These are phyloP conservation scores for Pectinophora gossypiella DNA, from an alignment of 1,140 invertebrate species.

Conservation along the genomic window DNA sequence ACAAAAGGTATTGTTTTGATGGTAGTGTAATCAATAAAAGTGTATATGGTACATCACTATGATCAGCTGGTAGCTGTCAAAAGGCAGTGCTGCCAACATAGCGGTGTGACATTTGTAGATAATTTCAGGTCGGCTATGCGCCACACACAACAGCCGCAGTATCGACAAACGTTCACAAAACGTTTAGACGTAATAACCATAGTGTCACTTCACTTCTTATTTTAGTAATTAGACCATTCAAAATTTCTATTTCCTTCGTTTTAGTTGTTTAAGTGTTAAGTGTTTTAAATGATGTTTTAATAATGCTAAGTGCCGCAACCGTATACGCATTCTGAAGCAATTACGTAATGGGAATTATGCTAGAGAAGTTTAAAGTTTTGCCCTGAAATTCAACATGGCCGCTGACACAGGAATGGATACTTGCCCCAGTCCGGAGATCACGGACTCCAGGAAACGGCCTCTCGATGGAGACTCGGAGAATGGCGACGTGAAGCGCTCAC, in stretches of 20 bases:
- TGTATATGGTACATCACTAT: conserved; percentile 36
- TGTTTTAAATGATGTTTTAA: conserved; percentile 53
- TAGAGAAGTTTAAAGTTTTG: conserved; percentile 72
- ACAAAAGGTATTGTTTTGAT: no score
- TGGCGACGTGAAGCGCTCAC: conserved; percentile 90
- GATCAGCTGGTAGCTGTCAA: conserved; percentile 69
- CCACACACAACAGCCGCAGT: conserved; percentile 64
- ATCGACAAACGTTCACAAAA: conserved; percentile 72
- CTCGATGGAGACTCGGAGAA: conserved; percentile 90
- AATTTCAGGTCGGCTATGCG: conserved; percentile 60
- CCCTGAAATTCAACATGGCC: conserved; percentile 82
- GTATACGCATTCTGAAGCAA: conserved; percentile 64
- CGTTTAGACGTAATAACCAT: conserved; percentile 69
- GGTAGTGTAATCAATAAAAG: background rate
- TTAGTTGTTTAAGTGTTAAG: conserved; percentile 70
- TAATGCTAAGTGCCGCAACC: conserved; percentile 64
- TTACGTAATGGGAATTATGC: conserved; percentile 73
- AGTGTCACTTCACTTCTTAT: conserved; percentile 68
- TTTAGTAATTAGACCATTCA: conserved; percentile 63
- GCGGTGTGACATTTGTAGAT: conserved; percentile 27
- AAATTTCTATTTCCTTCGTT: conserved; percentile 50
- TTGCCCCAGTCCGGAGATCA: conserved; percentile 87
- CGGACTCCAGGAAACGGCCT: conserved; percentile 90
- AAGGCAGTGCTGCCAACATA: conserved; percentile 49
- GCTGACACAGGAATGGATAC: conserved; percentile 89